These are phyloP conservation scores for Gallinago jamesoni DNA, from an alignment of 2,113 vertebrate species.

Conservation along the genomic window DNA sequence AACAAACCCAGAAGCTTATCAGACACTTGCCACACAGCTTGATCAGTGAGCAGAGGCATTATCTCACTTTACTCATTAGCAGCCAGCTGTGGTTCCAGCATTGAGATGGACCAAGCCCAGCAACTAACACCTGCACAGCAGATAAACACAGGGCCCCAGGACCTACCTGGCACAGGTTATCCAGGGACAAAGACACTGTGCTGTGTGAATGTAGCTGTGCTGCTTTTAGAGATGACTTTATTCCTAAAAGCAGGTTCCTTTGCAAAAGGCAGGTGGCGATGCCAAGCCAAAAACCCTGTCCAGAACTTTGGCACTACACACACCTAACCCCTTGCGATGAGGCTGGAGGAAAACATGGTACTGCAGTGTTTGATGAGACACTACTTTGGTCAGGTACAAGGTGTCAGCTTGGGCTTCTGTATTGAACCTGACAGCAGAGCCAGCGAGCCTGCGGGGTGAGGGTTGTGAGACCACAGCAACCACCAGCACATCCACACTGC, in stretches of 20 bases:
- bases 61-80: neutral
- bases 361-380: accelerated
- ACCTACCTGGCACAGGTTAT: neutral
- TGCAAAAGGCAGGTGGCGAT: neutral
- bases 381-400: neutral
- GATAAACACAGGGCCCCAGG: neutral
- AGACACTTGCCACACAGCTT: neutral
- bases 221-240: neutral
- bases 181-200: neutral
- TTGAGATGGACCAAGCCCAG: neutral
- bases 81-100: accelerated
- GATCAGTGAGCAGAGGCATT: neutral
- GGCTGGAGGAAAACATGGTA: accelerated
- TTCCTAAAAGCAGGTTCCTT: neutral
- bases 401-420: neutral
- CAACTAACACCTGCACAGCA: neutral
- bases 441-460: neutral
- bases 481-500: accelerated
- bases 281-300: neutral
- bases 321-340: neutral
- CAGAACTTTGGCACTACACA: accelerated
- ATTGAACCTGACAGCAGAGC: neutral
- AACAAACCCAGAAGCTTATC: neutral
- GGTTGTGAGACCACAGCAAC: neutral
- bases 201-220: neutral